These are phyloP conservation scores for Parambassis ranga DNA, from an alignment of 2,797 vertebrate genomes.

Conservation along the genomic window DNA sequence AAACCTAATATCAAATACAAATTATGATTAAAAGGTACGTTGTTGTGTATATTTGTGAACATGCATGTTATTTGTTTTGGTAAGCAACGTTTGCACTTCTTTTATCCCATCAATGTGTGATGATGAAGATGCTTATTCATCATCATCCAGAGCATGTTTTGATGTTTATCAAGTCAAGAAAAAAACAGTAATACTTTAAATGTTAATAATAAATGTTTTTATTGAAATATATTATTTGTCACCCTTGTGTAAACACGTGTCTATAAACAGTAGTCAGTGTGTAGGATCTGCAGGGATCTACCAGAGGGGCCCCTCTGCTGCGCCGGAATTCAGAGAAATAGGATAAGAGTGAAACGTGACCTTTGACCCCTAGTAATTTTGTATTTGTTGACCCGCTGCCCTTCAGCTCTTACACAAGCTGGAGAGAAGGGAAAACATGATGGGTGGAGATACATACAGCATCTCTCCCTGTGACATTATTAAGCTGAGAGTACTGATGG, in stretches of 20 bases:
- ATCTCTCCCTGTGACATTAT: background rate
- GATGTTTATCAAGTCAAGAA: background rate
- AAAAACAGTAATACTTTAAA: background rate
- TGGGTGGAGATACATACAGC: no score
- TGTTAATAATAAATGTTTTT: no score
- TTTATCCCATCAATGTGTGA: slow-evolving; percentile 33
- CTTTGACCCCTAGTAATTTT: slow-evolving; percentile 49
- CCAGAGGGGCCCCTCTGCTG: background rate
- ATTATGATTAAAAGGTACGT: no score
- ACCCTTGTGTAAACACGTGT: no score
- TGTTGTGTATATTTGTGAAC: no score
- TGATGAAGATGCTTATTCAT: slow-evolving; percentile 26
- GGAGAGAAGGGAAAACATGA: background rate
- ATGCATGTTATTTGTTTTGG: no score
- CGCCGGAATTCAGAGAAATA: slow-evolving; percentile 16
- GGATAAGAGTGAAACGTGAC: slow-evolving; percentile 16
- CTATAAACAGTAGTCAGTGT: background rate
- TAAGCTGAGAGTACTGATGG: background rate
- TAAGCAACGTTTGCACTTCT: slow-evolving; percentile 12
- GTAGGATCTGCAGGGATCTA: background rate
- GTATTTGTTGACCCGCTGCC: slow-evolving; percentile 39
- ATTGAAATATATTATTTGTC: no score
- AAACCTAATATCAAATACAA: no score
- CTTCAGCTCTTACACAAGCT: slow-evolving; percentile 4
- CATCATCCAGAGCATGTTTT: slow-evolving; percentile 1